Base-by-base conservation (phyloP, 2,888 invertebrate species). In the Nysson spinosus region DNA sequence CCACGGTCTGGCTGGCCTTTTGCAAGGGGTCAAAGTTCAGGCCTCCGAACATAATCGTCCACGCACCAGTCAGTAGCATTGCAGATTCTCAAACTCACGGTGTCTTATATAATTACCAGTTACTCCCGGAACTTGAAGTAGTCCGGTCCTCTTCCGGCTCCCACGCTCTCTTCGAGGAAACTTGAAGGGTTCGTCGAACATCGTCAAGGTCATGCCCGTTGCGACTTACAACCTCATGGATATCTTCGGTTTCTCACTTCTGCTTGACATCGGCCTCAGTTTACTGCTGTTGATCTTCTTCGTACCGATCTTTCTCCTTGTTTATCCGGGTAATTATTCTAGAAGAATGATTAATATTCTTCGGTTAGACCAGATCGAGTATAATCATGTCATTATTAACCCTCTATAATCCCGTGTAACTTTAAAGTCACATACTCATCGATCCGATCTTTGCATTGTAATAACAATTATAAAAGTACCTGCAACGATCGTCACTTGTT, bases 291-390 rank as follows among this genome's bases (percentile, higher is more conserved):
- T 65, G 19, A 3, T 67, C 19, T 1, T 75, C 4, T 26, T 74
- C n/a, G 30, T 74, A 4, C 78, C 80, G 9, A 28, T 70, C 2
- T 28, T 77, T 3, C 26, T 79, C 11, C 17, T 72, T 28, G 49
- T 66, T 9, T 79, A 79, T 43, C 62, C 75, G 39, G 75, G 80
- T 79, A 72, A 55, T 46, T 55, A 65, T 55, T 3, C 16, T 17
- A 11, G 12, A 9, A n/a, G n/a, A n/a, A n/a, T n/a, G n/a, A n/a
- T n/a, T n/a, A n/a, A n/a, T n/a, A n/a, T n/a, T n/a, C n/a, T n/a
- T n/a, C n/a, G n/a, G n/a, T n/a, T n/a, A n/a, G n/a, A n/a, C n/a
- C n/a, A n/a, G n/a, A n/a, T n/a, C n/a, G n/a, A n/a, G n/a, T n/a
- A n/a, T n/a, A n/a, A n/a, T n/a, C n/a, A n/a, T n/a, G n/a, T n/a